Conservation (phyloP, 1,140 invertebrate genomes). For the Macrosteles quadrilineatus region DNA sequence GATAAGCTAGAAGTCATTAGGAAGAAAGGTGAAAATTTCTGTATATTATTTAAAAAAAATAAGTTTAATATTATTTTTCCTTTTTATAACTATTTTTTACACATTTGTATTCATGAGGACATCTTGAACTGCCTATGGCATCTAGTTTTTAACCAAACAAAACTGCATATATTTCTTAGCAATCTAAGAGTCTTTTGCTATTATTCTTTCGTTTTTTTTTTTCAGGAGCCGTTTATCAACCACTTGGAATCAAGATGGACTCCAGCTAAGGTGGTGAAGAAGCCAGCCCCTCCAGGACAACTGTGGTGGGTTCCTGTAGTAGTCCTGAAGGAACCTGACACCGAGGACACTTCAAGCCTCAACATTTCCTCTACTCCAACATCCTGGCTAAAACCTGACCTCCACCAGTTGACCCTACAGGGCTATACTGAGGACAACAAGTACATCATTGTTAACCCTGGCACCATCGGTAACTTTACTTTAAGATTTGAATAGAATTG, state of each 20-base stretch:
- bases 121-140: too few species aligned
- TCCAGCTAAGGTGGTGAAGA: constrained; percentile 39
- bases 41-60: too few species aligned
- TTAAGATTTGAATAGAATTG: too few species aligned
- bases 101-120: too few species aligned
- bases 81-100: too few species aligned
- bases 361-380: constrained; percentile 17
- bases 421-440: constrained; percentile 28
- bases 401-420: constrained; percentile 19
- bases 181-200: too few species aligned
- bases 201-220: not conserved
- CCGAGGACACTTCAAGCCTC: not conserved
- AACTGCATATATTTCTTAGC: too few species aligned
- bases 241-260: constrained; percentile 36
- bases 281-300: constrained; percentile 29
- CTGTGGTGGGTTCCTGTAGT: constrained; percentile 39
- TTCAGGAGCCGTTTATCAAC: constrained; percentile 43
- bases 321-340: not conserved
- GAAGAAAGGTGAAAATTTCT: too few species aligned
- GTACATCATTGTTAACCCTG: constrained; percentile 71
- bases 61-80: too few species aligned
- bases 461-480: constrained; percentile 72
- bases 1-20: too few species aligned
- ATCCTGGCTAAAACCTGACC: constrained; percentile 34
- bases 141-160: too few species aligned